Evolutionary conservation across 1,140 invertebrate genomes (phyloP), one percentile per base, ranked within the genome.

Genomic region (Vanessa tameamea): DNA sequence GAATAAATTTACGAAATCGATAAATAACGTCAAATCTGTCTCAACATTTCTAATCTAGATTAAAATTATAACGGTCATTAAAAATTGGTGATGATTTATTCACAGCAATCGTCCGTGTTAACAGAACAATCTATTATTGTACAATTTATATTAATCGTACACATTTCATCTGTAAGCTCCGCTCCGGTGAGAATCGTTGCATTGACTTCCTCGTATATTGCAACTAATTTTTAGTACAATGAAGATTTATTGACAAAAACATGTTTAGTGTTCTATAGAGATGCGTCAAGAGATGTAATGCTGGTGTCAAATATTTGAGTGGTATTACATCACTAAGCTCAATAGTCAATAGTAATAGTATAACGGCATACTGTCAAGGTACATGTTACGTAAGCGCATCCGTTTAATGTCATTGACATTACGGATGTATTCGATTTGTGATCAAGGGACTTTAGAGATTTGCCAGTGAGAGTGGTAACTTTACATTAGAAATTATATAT

Each of bases 321-420:
- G 75, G 31, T 50, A 78, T 88, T 86, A 86, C 82, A 78, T 87
- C 77, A 85, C 81, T 79, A 79, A 75, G 78, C 67, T 83, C 84
- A 87, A 88, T 82, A 31, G 26, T 31, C 26, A 31, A 31, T 31
- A 31, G 26, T 31, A 31, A 31, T 31, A 78, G 76, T 82, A 79
- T 81, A 82, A 81, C 80, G 77, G 78, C 72, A 81, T 82, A 85
- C 84, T 89, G 88, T 90, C 89, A 91, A 92, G 89, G 89, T 92
- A 86, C 78, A 78, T 65, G 73, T 92, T 92, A 80, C 85, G 88
- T 85, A 90, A 92, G 80, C 75, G 83, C 82, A 88, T 89, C 84
- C 85, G 86, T 82, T 81, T 78, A 78, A 82, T 87, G 89, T 92
- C 90, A 92, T 87, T 91, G 90, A 92, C 90, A 87, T 89, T 85